Conservation (phyloP, 2,113 vertebrate genomes). For the Salvelinus sp. region DNA sequence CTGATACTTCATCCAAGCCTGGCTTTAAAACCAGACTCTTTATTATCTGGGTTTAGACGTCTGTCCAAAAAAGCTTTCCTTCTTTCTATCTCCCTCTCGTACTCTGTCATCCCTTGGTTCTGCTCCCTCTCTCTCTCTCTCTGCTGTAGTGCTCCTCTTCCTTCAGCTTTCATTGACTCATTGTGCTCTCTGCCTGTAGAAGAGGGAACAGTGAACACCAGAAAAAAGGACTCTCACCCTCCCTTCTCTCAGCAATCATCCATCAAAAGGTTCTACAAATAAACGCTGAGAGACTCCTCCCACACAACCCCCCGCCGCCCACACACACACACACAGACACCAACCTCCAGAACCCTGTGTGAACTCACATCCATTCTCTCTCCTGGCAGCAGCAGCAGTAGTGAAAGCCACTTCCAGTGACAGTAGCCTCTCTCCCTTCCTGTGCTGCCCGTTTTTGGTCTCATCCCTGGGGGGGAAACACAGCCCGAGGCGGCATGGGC, state of each 20-base stretch:
- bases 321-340: slow-evolving; percentile 27
- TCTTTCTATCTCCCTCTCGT: slow-evolving; percentile 31
- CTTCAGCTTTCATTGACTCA: slow-evolving; percentile 73
- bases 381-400: slow-evolving; percentile 42
- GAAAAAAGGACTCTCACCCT: slow-evolving; percentile 54
- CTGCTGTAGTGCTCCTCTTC: slow-evolving; percentile 58
- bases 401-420: slow-evolving; percentile 53
- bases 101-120: slow-evolving; percentile 32
- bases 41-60: slow-evolving; percentile 14
- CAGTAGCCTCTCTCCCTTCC: slow-evolving; percentile 39
- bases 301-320: slow-evolving; percentile 29
- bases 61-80: slow-evolving; percentile 35
- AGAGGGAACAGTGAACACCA: slow-evolving; percentile 60
- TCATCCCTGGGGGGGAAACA: slow-evolving; percentile 33
- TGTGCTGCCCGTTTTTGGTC: slow-evolving; percentile 35
- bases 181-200: slow-evolving; percentile 54
- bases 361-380: slow-evolving; percentile 62
- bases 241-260: slow-evolving; percentile 72
- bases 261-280: slow-evolving; percentile 81
- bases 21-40: slow-evolving; percentile 35
- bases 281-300: slow-evolving; percentile 73
- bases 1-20: slow-evolving; percentile 51
- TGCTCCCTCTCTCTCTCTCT: slow-evolving; percentile 14
- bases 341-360: slow-evolving; percentile 52
- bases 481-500: slow-evolving; percentile 47